phyloP scores from a whole-genome alignment of 2,113 vertebrate species.

The Baryphthengus martii region DNA sequence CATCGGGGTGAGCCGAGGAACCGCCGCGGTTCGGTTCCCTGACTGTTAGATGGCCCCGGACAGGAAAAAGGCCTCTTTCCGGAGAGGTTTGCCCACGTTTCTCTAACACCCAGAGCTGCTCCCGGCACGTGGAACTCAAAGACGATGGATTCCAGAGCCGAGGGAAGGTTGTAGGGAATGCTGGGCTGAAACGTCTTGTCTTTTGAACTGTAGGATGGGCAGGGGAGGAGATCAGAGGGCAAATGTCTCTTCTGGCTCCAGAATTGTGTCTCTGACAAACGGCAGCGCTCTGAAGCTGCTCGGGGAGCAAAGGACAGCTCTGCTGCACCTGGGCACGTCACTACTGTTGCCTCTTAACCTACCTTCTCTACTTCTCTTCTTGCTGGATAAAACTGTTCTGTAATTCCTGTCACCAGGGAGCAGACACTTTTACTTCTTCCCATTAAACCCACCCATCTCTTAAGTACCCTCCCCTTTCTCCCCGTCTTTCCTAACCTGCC shows the following conservation, averaged over 20 bases:
- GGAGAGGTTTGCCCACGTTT: background rate
- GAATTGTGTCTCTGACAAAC: background rate
- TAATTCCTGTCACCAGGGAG: background rate
- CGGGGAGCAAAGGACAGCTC: background rate
- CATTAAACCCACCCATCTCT: background rate
- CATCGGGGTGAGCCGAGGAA: background rate
- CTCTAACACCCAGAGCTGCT: background rate
- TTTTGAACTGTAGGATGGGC: background rate
- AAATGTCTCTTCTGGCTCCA: background rate
- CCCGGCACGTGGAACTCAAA: background rate
- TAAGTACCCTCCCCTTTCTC: background rate
- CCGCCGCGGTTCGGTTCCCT: background rate
- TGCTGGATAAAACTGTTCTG: background rate
- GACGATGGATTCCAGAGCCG: background rate
- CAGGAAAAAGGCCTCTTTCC: background rate
- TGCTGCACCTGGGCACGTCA: background rate
- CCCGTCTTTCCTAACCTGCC: background rate
- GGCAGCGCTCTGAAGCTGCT: background rate
- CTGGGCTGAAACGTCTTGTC: background rate
- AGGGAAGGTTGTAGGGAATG: background rate
- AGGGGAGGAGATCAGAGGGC: background rate
- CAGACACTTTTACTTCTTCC: background rate
- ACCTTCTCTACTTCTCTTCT: background rate
- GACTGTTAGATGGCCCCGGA: background rate
- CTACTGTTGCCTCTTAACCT: background rate